These are phyloP conservation scores for Selenia dentaria DNA, from an alignment of 2,888 invertebrate species.

Conservation along the genomic window DNA sequence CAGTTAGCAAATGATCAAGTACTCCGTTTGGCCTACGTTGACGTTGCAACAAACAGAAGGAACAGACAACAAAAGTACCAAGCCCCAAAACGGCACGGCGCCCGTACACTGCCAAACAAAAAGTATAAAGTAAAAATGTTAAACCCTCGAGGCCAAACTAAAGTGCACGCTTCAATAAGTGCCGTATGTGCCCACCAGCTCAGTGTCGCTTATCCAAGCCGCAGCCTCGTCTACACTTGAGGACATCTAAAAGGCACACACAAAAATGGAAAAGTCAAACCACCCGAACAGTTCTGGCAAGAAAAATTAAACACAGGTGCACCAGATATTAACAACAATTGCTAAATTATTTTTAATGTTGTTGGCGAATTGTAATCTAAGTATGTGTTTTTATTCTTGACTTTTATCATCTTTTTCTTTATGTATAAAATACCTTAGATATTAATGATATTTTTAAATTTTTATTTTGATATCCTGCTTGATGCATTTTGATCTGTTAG, in stretches of 20 bases:
- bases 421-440: too few relatives aligned
- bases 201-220: conserved; percentile 80
- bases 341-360: too few relatives aligned
- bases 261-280: conserved; percentile 13
- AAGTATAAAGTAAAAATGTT: conserved; percentile 30
- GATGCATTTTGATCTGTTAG: too few relatives aligned
- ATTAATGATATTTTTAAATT: too few relatives aligned
- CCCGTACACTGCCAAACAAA: conserved; percentile 21
- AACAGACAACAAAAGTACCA: conserved; percentile 3
- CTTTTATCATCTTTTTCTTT: too few relatives aligned
- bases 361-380: too few relatives aligned
- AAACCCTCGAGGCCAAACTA: conserved; percentile 47
- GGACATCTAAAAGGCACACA: conserved; percentile 62
- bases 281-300: neutral
- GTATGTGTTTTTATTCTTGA: too few relatives aligned
- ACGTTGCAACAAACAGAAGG: too few relatives aligned
- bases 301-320: neutral
- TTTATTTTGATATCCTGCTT: too few relatives aligned
- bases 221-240: conserved; percentile 74
- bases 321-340: too few relatives aligned
- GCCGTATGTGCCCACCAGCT: conserved; percentile 74
- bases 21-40: too few relatives aligned
- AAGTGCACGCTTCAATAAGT: conserved; percentile 52
- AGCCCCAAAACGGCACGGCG: conserved; percentile 1
- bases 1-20: too few relatives aligned